Evolutionary conservation across 2,888 invertebrate species (phyloP), one percentile per base, ranked within the genome.

Genomic region (Cephonodes hylas): DNA sequence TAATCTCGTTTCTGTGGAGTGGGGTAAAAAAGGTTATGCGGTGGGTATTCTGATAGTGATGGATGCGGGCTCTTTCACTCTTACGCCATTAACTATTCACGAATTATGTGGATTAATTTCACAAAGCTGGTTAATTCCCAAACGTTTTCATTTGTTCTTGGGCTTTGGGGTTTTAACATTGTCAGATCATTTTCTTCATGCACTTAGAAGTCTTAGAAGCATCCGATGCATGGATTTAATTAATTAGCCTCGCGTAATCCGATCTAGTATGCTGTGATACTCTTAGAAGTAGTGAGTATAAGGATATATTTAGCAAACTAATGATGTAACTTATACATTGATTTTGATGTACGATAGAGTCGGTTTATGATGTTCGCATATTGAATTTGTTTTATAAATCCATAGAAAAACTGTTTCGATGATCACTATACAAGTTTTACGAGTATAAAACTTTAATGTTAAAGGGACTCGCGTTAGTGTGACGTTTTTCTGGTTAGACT

Each of bases 101-200:
- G 76, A 78, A 76, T 74, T 74, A 79, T 79, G 71, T 67, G 73
- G 79, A 80, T 80, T 79, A 79, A 79, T 79, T 77, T 74, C 67
- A n/a, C n/a, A n/a, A 7, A 25, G 13, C 25, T 6, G 15, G 25
- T 4, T 22, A 27, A 53, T 53, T 25, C 27, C 18, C 15, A 53
- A 53, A 53, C 15, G 25, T 48, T 25, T 6, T 27, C n/a, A 27
- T 48, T 27, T 27, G 10, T 53, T 27, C 27, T 15, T 1, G 15
- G 8, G 20, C 44, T 34, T 25, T 42, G 58, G 13, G 42, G 13
- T 42, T 44, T 58, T 25, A 8, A 42, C 25, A 4, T 42, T 3
- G 42, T 18, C 23, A 15, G 34, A 10, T 57, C 34, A 57, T 57
- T 4, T 58, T 25, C n/a, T 58, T 23, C 13, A 10, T 48, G 48